Conservation (phyloP, 2,888 invertebrate species). For the Flexamia atlantica region DNA sequence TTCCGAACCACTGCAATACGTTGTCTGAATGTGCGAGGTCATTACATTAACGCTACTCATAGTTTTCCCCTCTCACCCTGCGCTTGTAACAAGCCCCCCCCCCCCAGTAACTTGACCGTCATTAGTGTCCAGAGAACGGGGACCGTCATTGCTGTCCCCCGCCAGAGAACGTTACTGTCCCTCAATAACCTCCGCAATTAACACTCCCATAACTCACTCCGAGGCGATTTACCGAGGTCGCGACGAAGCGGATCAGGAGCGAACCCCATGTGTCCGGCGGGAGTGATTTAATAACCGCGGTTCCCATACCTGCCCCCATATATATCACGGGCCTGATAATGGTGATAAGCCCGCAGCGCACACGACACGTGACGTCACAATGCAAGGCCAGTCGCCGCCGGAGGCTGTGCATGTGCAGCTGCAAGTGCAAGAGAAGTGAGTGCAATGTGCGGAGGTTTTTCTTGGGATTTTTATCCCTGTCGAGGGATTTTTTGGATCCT, state of each 20-base stretch:
- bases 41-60: too few relatives aligned
- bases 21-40: too few relatives aligned
- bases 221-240: constrained; percentile 10
- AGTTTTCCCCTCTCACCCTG: too few relatives aligned
- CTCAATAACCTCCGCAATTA: constrained; percentile 22
- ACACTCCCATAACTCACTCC: constrained; percentile 10
- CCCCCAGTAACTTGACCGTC: too few relatives aligned
- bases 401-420: not conserved
- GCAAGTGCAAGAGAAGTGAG: too few relatives aligned
- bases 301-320: constrained; percentile 25
- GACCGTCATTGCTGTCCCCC: not conserved
- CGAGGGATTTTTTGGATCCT: too few relatives aligned
- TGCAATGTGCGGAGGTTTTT: too few relatives aligned
- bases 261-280: not conserved
- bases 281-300: constrained; percentile 18
- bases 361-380: not conserved
- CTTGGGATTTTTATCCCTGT: too few relatives aligned
- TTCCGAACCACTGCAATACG: too few relatives aligned
- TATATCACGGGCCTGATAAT: not conserved
- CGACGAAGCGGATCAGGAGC: not conserved
- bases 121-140: not conserved
- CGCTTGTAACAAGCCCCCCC: too few relatives aligned
- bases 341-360: not conserved
- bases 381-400: not conserved
- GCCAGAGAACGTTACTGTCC: too few relatives aligned